Evolutionary conservation across 2,888 invertebrate genomes (phyloP).

Genomic region (Lasioglossum lativentre): DNA sequence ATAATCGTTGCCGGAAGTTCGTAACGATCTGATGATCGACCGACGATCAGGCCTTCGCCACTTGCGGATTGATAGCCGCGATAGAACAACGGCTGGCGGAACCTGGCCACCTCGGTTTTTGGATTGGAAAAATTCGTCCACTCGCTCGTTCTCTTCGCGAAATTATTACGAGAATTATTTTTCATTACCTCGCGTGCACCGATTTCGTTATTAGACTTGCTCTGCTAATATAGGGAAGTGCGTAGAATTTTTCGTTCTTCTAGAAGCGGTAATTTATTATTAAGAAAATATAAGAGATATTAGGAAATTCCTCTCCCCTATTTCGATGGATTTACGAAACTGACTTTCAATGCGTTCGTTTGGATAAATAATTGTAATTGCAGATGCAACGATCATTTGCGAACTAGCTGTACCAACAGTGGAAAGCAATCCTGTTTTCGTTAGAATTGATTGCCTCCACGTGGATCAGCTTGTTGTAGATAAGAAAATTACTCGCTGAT

Average conservation of each 20-base stretch:
- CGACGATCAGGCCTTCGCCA: constrained; percentile 28
- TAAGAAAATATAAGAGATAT: background rate
- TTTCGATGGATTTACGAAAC: background rate
- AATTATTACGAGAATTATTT: background rate
- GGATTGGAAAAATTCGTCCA: background rate
- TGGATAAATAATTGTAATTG: background rate
- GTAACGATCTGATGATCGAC: constrained; percentile 35
- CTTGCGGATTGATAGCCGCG: constrained; percentile 29
- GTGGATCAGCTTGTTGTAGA: background rate
- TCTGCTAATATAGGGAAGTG: too few relatives aligned
- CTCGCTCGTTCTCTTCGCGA: background rate
- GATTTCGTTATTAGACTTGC: too few relatives aligned
- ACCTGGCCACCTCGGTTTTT: background rate
- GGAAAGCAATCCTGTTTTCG: background rate
- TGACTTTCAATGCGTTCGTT: background rate
- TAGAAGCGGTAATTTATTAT: background rate
- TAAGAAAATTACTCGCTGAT: background rate
- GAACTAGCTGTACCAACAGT: background rate
- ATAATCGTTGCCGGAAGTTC: constrained; percentile 46
- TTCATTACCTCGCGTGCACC: too few relatives aligned
- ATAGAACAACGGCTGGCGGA: background rate
- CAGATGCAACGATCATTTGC: background rate
- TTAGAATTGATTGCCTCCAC: background rate
- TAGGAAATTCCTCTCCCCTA: background rate
- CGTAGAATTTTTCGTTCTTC: too few relatives aligned